These are phyloP conservation scores for Chaenocephalus aceratus DNA, from an alignment of 2,113 vertebrate species.

Conservation along the genomic window DNA sequence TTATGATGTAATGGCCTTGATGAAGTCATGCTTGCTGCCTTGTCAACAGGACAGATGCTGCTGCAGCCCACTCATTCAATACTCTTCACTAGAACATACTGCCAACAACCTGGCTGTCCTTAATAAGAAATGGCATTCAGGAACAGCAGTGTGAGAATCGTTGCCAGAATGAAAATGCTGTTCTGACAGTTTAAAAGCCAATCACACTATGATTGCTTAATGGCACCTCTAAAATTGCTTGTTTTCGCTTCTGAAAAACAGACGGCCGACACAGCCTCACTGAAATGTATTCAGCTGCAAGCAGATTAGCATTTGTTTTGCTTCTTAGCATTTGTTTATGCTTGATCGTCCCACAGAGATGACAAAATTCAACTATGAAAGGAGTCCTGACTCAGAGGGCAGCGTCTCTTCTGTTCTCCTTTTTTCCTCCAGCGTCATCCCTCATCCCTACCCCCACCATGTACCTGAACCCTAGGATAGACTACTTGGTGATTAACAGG, in stretches of 20 bases:
- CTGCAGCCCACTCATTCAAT: constrained; percentile 59
- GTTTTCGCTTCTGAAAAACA: constrained; percentile 23
- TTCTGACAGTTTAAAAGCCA: constrained; percentile 58
- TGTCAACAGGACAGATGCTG: constrained; percentile 71
- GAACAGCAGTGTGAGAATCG: constrained; percentile 26
- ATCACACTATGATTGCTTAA: constrained; percentile 52
- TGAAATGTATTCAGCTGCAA: constrained; percentile 52
- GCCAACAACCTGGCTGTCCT: constrained; percentile 68
- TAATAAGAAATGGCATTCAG: constrained; percentile 62
- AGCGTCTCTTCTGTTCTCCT: constrained; percentile 13
- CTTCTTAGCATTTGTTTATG: constrained; percentile 56
- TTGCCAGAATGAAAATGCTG: constrained; percentile 53
- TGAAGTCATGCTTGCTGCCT: constrained; percentile 65
- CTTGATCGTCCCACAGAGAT: constrained; percentile 37
- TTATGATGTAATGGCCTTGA: constrained; percentile 61
- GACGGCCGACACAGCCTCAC: constrained; percentile 17
- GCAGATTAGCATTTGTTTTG: constrained; percentile 65
- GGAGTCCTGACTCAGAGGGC: constrained; percentile 51
- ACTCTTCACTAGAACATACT: constrained; percentile 45
- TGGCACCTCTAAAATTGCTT: constrained; percentile 40
- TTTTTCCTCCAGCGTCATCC: not conserved
- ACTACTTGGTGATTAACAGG: constrained; percentile 74
- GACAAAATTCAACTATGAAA: constrained; percentile 46
- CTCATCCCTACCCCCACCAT: constrained; percentile 17
- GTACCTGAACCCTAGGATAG: constrained; percentile 71